Evolutionary conservation across 2,797 vertebrate species (phyloP).

Genomic region (Acropternis orthonyx): DNA sequence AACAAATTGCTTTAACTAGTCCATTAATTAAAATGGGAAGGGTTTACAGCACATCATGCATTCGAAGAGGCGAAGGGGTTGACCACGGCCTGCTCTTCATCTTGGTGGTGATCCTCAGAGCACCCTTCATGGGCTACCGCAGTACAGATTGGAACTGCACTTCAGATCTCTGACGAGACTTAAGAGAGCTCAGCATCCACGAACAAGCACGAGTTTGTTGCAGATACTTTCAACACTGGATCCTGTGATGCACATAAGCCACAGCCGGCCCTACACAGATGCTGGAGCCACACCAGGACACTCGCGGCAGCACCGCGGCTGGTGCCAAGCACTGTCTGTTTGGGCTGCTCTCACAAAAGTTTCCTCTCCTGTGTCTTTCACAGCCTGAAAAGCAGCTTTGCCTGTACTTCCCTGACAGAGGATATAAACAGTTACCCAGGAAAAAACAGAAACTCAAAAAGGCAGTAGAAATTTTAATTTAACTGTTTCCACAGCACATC

Average conservation of each 20-base stretch:
- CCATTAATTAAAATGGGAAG: neutral
- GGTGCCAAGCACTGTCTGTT: neutral
- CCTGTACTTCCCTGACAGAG: neutral
- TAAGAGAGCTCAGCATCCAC: neutral
- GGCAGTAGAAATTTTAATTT: neutral
- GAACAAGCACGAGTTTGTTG: neutral
- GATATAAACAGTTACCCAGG: neutral
- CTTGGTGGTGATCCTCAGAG: rapidly evolving
- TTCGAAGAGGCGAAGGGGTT: rapidly evolving
- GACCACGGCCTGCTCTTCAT: neutral
- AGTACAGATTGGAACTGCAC: neutral
- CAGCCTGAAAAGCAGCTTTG: neutral
- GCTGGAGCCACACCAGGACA: rapidly evolving
- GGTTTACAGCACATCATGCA: neutral
- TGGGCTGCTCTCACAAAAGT: neutral
- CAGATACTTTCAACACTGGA: neutral
- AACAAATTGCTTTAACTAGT: neutral
- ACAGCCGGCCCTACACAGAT: rapidly evolving
- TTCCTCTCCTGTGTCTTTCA: neutral
- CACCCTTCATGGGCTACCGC: neutral
- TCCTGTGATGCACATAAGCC: rapidly evolving
- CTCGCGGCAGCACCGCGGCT: rapidly evolving
- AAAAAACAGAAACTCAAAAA: neutral
- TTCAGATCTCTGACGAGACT: neutral
- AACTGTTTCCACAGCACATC: neutral